phyloP scores from a whole-genome alignment of 2,797 vertebrate species.

The Lacerta viridis region DNA sequence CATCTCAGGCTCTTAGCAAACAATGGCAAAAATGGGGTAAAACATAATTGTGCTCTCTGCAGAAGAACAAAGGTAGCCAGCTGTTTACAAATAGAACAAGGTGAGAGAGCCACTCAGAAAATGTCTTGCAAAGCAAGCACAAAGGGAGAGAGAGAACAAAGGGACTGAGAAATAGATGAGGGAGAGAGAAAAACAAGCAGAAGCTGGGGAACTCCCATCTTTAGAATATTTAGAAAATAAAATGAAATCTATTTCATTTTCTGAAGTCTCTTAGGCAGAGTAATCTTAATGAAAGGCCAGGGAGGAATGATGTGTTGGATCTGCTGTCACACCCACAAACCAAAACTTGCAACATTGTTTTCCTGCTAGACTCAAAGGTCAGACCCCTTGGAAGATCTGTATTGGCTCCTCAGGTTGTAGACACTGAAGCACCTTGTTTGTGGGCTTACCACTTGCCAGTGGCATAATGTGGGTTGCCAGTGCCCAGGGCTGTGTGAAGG shows the following conservation, averaged over 20 bases:
- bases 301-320: too few relatives aligned
- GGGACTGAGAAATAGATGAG: neutral
- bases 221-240: neutral
- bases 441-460: too few relatives aligned
- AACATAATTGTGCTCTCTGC: slow-evolving; percentile 41
- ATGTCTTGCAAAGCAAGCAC: slow-evolving; percentile 16
- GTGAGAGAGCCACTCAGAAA: slow-evolving; percentile 45
- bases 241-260: neutral
- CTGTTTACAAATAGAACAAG: slow-evolving; percentile 61
- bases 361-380: too few relatives aligned
- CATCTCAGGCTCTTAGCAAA: slow-evolving; percentile 51
- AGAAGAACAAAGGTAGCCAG: slow-evolving; percentile 56
- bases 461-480: too few relatives aligned
- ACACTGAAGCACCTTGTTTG: too few relatives aligned
- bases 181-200: slow-evolving; percentile 21
- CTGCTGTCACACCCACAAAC: too few relatives aligned
- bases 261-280: neutral
- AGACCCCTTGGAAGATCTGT: too few relatives aligned
- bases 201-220: neutral
- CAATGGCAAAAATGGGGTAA: slow-evolving; percentile 39
- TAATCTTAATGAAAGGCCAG: too few relatives aligned
- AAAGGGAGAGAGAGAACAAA: slow-evolving; percentile 12
- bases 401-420: too few relatives aligned
- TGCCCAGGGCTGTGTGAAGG: too few relatives aligned
- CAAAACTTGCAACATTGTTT: too few relatives aligned